Base-by-base conservation (phyloP, 2,797 vertebrate species). In the Typhlichthys subterraneus region DNA sequence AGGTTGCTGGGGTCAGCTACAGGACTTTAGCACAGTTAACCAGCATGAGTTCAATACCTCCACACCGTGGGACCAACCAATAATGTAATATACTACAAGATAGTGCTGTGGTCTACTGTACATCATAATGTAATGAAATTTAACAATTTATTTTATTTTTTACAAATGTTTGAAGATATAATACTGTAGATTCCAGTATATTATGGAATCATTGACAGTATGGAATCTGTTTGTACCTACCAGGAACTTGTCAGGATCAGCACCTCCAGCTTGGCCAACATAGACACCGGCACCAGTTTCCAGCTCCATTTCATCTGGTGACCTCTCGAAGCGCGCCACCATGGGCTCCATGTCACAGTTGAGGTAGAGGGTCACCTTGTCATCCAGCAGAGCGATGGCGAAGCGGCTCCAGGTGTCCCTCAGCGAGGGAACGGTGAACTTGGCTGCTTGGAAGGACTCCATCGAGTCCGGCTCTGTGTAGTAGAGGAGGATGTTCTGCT, bases 231-330 rank as follows among this genome's bases (percentile, higher is more conserved):
- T 15, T 15, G 5, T 59, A 80, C 91, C 57, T 88, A 99, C 97
- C 96, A 96, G 84, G 65, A 97, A 99, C 72, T 94, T 96, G 52
- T 95, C 91, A 0, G 92, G 85, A 63, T 98, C 94, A 0, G 94
- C 94, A 1, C 92, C 94, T 82, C 97, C 96, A 1, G 95, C 96
- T 67, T 97, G 96, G 1, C 94, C 97, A 19, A 99, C 94, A 9
- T 98, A 99, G 70, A 98, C 81, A 15, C 95, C 94, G 0, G 97
- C 92, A 0, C 93, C 94, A 0, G 82, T 69, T 47, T 96, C 94
- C 73, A 99, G 86, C 65, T 94, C 94, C 94, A 99, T 92, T 69
- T 92, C 89, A 14, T 91, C 93, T 0, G 92, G 90, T 0, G 95
- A 94, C 9, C 95, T 93, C 67, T 93, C 87, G 0, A 99, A 88